A percentile compares a stretch with the other conserved stretches of the same genome.
Evolutionary conservation across 2,888 invertebrate genomes (phyloP).

Genomic region (Ophion ventricosus): DNA sequence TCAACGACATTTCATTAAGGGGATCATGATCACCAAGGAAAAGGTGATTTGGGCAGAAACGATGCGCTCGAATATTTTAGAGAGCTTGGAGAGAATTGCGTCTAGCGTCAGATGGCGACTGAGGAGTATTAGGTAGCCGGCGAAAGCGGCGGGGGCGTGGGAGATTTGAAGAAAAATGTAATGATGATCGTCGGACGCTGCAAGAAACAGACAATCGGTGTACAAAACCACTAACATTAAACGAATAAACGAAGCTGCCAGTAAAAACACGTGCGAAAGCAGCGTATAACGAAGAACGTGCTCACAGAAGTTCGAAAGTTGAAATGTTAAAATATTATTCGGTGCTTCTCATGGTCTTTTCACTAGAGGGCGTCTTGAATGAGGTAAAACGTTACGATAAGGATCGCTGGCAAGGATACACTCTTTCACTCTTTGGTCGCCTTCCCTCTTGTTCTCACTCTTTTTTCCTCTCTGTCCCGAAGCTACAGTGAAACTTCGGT

Average conservation of each 20-base stretch:
- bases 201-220: conserved; percentile 11
- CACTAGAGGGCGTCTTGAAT: background rate
- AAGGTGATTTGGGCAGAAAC: background rate
- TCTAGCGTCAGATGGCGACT: too few species aligned
- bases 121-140: too few species aligned
- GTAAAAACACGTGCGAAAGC: conserved; percentile 7
- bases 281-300: conserved; percentile 58
- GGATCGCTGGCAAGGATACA: conserved; percentile 22
- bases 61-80: too few species aligned
- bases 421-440: conserved; percentile 1
- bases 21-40: background rate
- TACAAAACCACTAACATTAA: conserved; percentile 26
- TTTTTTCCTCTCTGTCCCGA: background rate
- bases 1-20: background rate
- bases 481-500: too few species aligned
- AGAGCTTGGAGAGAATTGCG: too few species aligned
- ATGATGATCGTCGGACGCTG: conserved; percentile 69
- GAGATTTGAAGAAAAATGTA: conserved; percentile 61
- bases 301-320: conserved; percentile 51
- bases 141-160: conserved; percentile 25
- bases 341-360: conserved; percentile 44
- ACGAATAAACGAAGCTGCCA: conserved; percentile 25
- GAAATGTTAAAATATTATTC: conserved; percentile 73
- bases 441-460: too few species aligned
- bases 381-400: conserved; percentile 25